Evolutionary conservation across 2,888 invertebrate genomes (phyloP), one percentile per base, ranked within the genome.

Genomic region (Heliconius erato): DNA sequence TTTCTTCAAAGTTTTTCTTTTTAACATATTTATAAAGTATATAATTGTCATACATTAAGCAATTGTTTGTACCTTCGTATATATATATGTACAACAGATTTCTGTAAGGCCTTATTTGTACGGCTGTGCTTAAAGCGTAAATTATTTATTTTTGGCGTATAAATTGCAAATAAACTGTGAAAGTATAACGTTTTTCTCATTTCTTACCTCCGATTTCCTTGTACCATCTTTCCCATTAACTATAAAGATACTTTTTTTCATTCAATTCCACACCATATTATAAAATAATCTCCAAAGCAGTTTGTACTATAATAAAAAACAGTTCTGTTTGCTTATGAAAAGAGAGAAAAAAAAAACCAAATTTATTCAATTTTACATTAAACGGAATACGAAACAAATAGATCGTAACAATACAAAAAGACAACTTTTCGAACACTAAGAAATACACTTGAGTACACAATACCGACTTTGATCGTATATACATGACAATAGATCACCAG

Each of bases 391-490:
- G 87, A 88, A 88, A 87, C 88, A 87, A 87, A 84, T 80, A 85
- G 54, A 69, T 79, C 28, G 78, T 83, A 82, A 89, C 88, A 89
- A 88, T 86, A 85, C 82, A 81, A 81, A 26, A 72, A 86, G 86
- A 90, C 87, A 91, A 91, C 91, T 81, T 74, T 79, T 69, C 74
- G 76, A 79, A 77, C 79, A 77, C 74, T 81, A 83, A 83, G 80
- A 80, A 79, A 78, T 74, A 84, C 95, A 96, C 95, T 95, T 96
- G 96, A 94, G 94, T 93, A 94, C 93, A 96, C 93, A 93, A 90
- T 88, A 91, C 90, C 85, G 88, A 90, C 90, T 94, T 94, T 95
- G 94, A 95, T 95, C 93, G 91, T 92, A 95, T 96, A 95, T 95
- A 90, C 95, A 95, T 96, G 89, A 96, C 95, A 96, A 96, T 91